Evolutionary conservation across 2,888 invertebrate genomes (phyloP), one percentile per base, ranked within the genome.

Genomic region (Calliphora vomitoria): DNA sequence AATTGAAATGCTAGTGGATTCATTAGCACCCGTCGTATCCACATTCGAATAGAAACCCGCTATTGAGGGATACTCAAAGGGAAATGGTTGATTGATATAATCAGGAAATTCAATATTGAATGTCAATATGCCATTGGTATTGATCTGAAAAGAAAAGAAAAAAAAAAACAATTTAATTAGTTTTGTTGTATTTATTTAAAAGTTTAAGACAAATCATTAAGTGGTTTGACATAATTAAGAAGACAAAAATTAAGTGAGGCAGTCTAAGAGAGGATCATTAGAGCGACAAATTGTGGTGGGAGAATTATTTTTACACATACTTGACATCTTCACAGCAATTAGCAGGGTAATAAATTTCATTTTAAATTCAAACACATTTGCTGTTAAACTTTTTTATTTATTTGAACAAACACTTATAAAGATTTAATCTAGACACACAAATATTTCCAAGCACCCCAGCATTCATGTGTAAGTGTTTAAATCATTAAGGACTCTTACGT

Each of bases 41-140:
- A 99, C 95, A 93, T 99, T 98, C 0, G 98, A 96, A 93, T 99
- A 98, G 90, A 98, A 96, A 0, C 97, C 97, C 0, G 98, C 97
- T 90, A 99, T 97, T 1, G 97, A 95, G 0, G 98, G 97, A 93
- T 98, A 98, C 88, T 97, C 97, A 90, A 98, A 94, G 0, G 98
- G 98, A 92, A 98, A 98, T 91, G 98, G 97, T 47, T 97, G 96
- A 93, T 98, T 98, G 91, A 97, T 95, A 93, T 98, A 99, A 74
- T 95, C 95, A 8, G 97, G 96, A 89, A 98, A 96, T 90, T 98
- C 97, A n/a, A 97, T 96, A 92, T 97, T 95, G 93, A 99, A 98
- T 8, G 98, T 97, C 47, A 99, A 93, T 18, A 98, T 95, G 66
- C 99, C 99, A 94, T 97, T 98, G 91, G 96, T 96, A 93, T 98